Evolutionary conservation across 2,113 vertebrate genomes (phyloP), one percentile per base, ranked within the genome.

Genomic region (Orientallactaga bullata): DNA sequence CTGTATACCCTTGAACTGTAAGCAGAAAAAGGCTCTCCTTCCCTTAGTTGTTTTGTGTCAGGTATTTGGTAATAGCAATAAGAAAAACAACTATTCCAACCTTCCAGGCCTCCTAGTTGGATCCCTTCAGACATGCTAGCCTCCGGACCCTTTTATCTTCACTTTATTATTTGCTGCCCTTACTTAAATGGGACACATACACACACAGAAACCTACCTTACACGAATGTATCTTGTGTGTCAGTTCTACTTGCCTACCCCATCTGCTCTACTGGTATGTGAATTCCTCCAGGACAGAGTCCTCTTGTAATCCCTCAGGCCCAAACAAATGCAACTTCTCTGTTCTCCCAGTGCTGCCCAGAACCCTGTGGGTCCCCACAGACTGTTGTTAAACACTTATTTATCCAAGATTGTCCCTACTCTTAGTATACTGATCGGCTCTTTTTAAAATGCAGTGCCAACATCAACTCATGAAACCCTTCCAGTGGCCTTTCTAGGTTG

Each of bases 391-490:
- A 89, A 91, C 7, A 39, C 55, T 37, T 30, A 30, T 30, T 30
- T 55, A 18, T n/a, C 42, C 26, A 66, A 66, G 51, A 69, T 26
- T 24, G 28, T 61, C 71, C 71, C 7, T 60, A 86, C 82, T 65
- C 74, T 68, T 60, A 55, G 87, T 74, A 47, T 61, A 18, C 42
- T 10, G 68, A 24, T 60, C 32, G 73, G 39, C 51, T 71, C 81
- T 72, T 88, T 93, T 42, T 30, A 35, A 89, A 89, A 63, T 47
- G 39, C 51, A 35, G 66, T 63, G 42, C 66, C 90, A 85, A 78
- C 79, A 93, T 61, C 60, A 92, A 90, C 80, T 51, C 42, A 24
- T 35, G 88, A 55, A 66, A 90, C 80, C 21, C 35, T 66, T 73
- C 68, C 85, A 30, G 13, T 55, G 69, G 72, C 39, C 28, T 79